Percentiles rank a stretch among this genome's conserved stretches.
These are phyloP conservation scores for Panurus biarmicus DNA, from an alignment of 2,113 vertebrate genomes.

Conservation along the genomic window DNA sequence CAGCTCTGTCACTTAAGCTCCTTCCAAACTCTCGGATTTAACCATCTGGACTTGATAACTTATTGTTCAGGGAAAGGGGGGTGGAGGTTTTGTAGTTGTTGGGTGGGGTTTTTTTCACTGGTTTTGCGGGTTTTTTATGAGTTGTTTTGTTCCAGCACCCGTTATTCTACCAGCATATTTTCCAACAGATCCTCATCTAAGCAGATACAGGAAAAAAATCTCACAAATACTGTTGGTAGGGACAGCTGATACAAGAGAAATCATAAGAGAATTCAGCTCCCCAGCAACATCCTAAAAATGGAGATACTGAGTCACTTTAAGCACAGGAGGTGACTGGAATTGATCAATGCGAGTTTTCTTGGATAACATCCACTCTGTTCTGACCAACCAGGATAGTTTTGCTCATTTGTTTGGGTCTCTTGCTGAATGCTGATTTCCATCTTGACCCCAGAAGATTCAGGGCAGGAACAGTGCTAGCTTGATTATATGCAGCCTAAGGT, in stretches of 20 bases:
- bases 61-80: conserved; percentile 2
- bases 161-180: background rate
- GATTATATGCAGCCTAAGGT: conserved; percentile 31
- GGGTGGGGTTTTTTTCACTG: background rate
- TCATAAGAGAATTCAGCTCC: conserved; percentile 41
- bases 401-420: conserved; percentile 52
- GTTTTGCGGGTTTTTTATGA: background rate
- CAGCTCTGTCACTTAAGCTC: conserved; percentile 62
- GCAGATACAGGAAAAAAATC: conserved; percentile 6
- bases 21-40: conserved; percentile 49
- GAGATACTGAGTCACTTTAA: conserved; percentile 60
- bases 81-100: background rate
- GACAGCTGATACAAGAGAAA: conserved; percentile 27
- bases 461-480: background rate
- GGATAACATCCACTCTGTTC: conserved; percentile 41
- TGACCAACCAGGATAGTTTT: conserved; percentile 12
- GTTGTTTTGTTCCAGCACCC: conserved; percentile 17
- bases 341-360: conserved; percentile 44
- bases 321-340: conserved; percentile 53
- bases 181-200: conserved; percentile 16
- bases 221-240: background rate
- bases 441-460: conserved; percentile 29
- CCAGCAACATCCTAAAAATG: conserved; percentile 60
- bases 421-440: background rate
- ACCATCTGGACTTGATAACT: conserved; percentile 58